Conservation (phyloP, 1,140 invertebrate genomes). For the Macrotrachela quadricornifera region DNA sequence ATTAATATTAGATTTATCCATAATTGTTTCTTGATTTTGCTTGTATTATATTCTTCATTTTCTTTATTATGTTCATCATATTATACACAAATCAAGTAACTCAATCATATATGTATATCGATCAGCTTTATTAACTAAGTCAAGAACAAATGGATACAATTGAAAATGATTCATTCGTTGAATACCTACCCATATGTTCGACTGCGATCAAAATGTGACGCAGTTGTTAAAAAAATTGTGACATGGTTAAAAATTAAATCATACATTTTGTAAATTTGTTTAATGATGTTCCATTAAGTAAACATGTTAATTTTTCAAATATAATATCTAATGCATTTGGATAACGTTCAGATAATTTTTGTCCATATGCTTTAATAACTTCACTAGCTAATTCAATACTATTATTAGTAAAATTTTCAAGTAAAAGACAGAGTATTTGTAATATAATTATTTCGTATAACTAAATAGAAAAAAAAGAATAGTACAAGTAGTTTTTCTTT, state of each 20-base stretch:
- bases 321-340: constrained; percentile 73
- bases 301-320: constrained; percentile 77
- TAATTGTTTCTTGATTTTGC: constrained; percentile 26
- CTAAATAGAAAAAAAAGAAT: no score
- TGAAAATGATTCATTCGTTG: constrained; percentile 79
- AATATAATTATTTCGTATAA: constrained; percentile 86
- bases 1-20: no score
- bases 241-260: no score
- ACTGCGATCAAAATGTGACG: constrained; percentile 80
- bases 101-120: constrained; percentile 82
- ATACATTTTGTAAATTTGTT: no score
- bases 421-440: constrained; percentile 71
- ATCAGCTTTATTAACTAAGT: constrained; percentile 86
- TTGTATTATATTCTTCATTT: constrained; percentile 80
- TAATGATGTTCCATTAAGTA: constrained; percentile 64
- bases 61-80: constrained; percentile 69
- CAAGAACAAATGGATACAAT: constrained; percentile 68
- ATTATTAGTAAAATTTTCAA: constrained; percentile 84
- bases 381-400: constrained; percentile 88
- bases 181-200: constrained; percentile 92
- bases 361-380: constrained; percentile 87
- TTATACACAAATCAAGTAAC: constrained; percentile 53
- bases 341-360: constrained; percentile 70
- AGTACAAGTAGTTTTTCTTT: no score
- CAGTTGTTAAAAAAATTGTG: no score